phyloP scores from a whole-genome alignment of 2,888 invertebrate genomes.

The Peribatodes rhomboidaria region DNA sequence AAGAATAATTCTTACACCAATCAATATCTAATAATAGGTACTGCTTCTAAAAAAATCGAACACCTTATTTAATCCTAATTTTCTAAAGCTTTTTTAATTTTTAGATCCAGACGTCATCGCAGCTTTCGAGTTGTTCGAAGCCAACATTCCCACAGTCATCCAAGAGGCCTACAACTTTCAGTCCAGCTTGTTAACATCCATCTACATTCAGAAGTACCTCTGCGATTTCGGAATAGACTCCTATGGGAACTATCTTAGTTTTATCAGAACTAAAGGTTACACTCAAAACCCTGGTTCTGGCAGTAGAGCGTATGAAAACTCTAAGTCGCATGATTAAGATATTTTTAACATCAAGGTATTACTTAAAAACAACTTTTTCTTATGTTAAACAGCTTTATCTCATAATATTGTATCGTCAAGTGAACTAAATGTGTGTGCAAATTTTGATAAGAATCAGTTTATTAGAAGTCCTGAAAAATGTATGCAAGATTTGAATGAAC shows the following conservation, averaged over 20 bases:
- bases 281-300: conserved; percentile 5
- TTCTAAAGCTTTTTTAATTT: conserved; percentile 1
- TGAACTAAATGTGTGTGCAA: too few relatives aligned
- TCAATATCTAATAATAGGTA: too few relatives aligned
- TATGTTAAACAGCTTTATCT: too few relatives aligned
- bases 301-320: background rate
- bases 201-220: conserved; percentile 55
- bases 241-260: conserved; percentile 28
- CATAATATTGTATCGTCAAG: too few relatives aligned
- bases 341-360: too few relatives aligned
- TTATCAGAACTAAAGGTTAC: conserved; percentile 25
- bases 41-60: background rate
- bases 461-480: too few relatives aligned
- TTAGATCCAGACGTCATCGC: conserved; percentile 52
- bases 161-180: conserved; percentile 51
- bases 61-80: background rate
- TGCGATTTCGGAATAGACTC: conserved; percentile 54
- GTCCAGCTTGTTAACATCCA: conserved; percentile 45
- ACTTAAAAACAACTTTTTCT: too few relatives aligned
- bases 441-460: too few relatives aligned
- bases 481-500: too few relatives aligned
- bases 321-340: background rate
- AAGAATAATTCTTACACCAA: too few relatives aligned
- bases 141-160: conserved; percentile 33
- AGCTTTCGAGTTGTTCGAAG: conserved; percentile 21